A percentile compares a stretch with the other conserved stretches of the same genome.
Evolutionary conservation across 2,113 vertebrate genomes (phyloP).

Genomic region (Salvelinus fontinalis): DNA sequence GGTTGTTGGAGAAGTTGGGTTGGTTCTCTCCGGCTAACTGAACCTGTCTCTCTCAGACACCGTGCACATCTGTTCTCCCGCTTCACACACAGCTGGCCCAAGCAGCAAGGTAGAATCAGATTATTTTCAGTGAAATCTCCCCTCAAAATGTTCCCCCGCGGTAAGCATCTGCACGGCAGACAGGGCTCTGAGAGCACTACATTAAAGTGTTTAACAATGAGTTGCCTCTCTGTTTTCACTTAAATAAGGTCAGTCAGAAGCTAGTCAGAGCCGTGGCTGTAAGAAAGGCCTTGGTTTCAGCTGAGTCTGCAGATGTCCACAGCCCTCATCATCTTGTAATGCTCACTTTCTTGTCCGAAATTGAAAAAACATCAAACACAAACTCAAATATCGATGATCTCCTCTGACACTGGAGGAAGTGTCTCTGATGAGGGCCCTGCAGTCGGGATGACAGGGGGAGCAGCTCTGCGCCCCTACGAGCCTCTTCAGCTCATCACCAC

Average conservation of each 20-base stretch:
- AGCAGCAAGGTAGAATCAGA: conserved; percentile 8
- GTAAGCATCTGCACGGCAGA: background rate
- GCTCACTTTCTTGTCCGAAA: background rate
- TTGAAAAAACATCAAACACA: background rate
- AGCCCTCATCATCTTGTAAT: background rate
- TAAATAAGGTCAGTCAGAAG: conserved; percentile 17
- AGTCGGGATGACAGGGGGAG: conserved; percentile 5
- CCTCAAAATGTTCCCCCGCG: background rate
- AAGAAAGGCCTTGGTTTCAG: background rate
- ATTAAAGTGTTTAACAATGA: conserved; percentile 12
- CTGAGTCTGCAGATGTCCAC: background rate
- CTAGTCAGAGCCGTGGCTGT: background rate
- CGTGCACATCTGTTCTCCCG: conserved; percentile 33
- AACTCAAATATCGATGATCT: background rate
- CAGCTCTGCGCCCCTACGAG: background rate
- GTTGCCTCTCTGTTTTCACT: conserved; percentile 14
- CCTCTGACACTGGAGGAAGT: background rate
- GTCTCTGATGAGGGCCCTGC: background rate
- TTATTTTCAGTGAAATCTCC: conserved; percentile 15
- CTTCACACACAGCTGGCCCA: background rate
- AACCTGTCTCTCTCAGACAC: conserved; percentile 35
- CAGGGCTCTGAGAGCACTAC: conserved; percentile 3
- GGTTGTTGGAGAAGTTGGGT: too few relatives aligned
- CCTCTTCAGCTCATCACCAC: conserved; percentile 1
- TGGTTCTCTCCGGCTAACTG: conserved; percentile 22